Conservation (phyloP, 2,888 invertebrate species). For the Anoncus sp. region DNA sequence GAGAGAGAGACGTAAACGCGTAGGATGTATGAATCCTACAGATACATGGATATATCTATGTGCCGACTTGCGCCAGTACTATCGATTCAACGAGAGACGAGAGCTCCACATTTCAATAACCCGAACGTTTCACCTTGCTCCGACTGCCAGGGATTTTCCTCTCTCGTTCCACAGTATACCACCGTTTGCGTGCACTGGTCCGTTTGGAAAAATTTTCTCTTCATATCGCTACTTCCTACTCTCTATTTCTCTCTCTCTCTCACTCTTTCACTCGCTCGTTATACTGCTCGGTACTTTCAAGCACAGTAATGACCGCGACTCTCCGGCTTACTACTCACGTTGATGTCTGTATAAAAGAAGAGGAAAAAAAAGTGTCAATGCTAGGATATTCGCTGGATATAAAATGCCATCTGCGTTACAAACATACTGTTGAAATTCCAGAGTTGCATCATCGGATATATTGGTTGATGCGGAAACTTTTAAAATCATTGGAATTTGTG, state of each 20-base stretch:
- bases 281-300: conserved; percentile 30
- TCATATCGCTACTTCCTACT: conserved; percentile 42
- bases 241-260: conserved; percentile 11
- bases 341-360: conserved; percentile 30
- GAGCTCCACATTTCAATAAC: conserved; percentile 79
- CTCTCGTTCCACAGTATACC: conserved; percentile 8
- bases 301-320: conserved; percentile 41
- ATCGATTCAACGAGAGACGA: conserved; percentile 78
- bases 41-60: conserved; percentile 62
- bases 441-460: not conserved
- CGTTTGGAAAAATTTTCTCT: conserved; percentile 57
- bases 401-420: not conserved
- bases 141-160: conserved; percentile 47
- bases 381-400: conserved; percentile 8
- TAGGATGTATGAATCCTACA: conserved; percentile 34
- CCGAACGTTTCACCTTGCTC: conserved; percentile 60
- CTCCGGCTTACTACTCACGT: conserved; percentile 14
- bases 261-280: conserved; percentile 33
- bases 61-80: conserved; percentile 68
- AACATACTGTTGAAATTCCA: not conserved
- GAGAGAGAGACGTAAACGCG: conserved; percentile 27
- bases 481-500: not conserved
- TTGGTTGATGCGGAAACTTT: not conserved
- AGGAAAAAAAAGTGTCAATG: conserved; percentile 29
- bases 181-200: conserved; percentile 36